Base-by-base conservation (phyloP, 1,140 invertebrate species). In the Asbolus verrucosus region DNA sequence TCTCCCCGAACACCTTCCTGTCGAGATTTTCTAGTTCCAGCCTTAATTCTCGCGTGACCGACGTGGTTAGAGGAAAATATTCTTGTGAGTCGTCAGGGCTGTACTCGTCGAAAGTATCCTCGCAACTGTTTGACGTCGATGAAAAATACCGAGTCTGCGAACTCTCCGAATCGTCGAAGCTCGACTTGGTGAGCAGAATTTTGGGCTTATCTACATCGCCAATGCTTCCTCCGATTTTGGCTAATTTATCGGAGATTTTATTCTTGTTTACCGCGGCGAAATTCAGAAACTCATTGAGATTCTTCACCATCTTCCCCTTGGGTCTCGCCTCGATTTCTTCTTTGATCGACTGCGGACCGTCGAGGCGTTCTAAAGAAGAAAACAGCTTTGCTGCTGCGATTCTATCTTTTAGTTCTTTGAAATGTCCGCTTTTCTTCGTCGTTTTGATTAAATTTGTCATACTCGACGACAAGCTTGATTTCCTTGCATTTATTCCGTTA, bases 21-120 rank as follows among this genome's bases (percentile, higher is more conserved):
- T 94, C 91, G 67, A 94, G 83, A 78, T 91, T 92, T 78, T 94
- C 92, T 16, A 93, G 78, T 81, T 94, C 92, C 39, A 94, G 82
- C 76, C 90, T 85, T 73, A 94, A 82, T 80, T 94, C 92, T 75
- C 91, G 85, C 0, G 92, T 94, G 81, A 94, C 91, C 0, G 92
- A 92, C 0, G 91, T 94, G 1, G 91, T 93, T 89, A 94, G 92
- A 6, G 92, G 92, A 78, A 91, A 91, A 81, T 93, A 94, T 77
- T 94, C 92, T 74, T 87, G 85, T 0, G 89, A 89, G 82, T 93
- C 92, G 76, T 94, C 92, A 0, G 90, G 91, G 67, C 91, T 91
- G 66, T 84, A 87, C 11, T 88, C 86, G 27, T 89, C 88, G 60
- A 88, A 78, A 1, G 78, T 77, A 54, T 75, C 73, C 6, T 76